Conservation (phyloP, 2,888 invertebrate species). For the Fissipunctia ypsillon region DNA sequence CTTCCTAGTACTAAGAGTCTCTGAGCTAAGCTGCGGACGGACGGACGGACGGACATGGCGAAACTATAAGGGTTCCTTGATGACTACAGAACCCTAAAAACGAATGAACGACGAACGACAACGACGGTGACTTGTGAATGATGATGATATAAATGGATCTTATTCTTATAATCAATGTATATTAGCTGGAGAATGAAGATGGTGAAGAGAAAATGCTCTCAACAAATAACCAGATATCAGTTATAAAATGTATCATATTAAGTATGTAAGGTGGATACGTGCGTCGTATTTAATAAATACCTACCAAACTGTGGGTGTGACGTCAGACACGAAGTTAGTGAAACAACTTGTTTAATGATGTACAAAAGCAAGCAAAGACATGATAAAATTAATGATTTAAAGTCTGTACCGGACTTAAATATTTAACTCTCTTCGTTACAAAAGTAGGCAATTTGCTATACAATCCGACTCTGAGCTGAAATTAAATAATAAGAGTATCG, state of each 20-base stretch:
- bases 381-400: not conserved
- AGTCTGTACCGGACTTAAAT: not conserved
- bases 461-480: not conserved
- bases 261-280: not conserved
- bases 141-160: not conserved
- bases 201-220: not conserved
- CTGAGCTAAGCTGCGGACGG: too few species aligned
- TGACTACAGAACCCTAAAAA: too few species aligned
- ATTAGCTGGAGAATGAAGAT: not conserved
- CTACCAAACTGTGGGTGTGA: slow-evolving; percentile 3
- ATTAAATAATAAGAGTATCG: slow-evolving; percentile 3
- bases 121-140: too few species aligned
- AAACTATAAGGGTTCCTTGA: too few species aligned
- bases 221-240: not conserved
- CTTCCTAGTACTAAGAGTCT: too few species aligned
- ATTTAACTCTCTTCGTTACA: not conserved
- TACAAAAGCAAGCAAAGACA: not conserved
- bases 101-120: too few species aligned
- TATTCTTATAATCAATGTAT: not conserved
- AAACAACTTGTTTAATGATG: not conserved
- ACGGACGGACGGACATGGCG: too few species aligned
- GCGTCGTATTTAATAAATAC: not conserved
- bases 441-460: not conserved
- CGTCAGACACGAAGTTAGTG: not conserved
- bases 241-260: not conserved